Percentiles rank a stretch among this genome's conserved stretches.
phyloP scores from a whole-genome alignment of 2,113 vertebrate genomes.

The Natator depressus region DNA sequence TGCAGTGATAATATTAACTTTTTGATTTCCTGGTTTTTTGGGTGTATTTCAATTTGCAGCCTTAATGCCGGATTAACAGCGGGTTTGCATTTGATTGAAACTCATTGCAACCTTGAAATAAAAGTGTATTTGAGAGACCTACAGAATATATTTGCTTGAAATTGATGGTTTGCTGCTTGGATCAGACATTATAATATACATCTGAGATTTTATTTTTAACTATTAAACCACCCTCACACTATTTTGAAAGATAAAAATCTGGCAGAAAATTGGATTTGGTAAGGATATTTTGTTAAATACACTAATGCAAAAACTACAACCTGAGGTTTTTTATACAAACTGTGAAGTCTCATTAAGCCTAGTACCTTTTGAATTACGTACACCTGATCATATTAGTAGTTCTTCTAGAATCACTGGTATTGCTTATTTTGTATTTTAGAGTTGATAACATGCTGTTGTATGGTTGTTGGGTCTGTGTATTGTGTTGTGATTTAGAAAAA shows the following conservation, averaged over 20 bases:
- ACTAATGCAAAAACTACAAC: not conserved
- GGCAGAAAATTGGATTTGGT: not conserved
- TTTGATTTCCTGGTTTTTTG: not conserved
- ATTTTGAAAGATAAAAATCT: not conserved
- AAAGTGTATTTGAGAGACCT: not conserved
- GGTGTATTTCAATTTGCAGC: not conserved
- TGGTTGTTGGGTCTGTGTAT: not conserved
- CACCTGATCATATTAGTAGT: not conserved
- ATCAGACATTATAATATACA: not conserved
- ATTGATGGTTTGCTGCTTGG: not conserved
- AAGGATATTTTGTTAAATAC: not conserved
- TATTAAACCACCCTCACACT: not conserved
- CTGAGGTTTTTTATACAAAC: not conserved
- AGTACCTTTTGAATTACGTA: not conserved
- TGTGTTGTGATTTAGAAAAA: not conserved
- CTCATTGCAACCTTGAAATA: not conserved
- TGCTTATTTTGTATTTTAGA: not conserved
- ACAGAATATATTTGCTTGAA: not conserved
- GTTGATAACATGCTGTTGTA: accelerated
- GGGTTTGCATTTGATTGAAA: not conserved
- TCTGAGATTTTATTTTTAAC: not conserved
- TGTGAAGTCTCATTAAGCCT: slow-evolving; percentile 1
- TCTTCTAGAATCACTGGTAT: not conserved
- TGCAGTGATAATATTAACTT: not conserved
- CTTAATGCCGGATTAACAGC: not conserved